A percentile compares a stretch with the other conserved stretches of the same genome.
phyloP scores from a whole-genome alignment of 2,888 invertebrate species.

The Tenthredo scrophulariae region DNA sequence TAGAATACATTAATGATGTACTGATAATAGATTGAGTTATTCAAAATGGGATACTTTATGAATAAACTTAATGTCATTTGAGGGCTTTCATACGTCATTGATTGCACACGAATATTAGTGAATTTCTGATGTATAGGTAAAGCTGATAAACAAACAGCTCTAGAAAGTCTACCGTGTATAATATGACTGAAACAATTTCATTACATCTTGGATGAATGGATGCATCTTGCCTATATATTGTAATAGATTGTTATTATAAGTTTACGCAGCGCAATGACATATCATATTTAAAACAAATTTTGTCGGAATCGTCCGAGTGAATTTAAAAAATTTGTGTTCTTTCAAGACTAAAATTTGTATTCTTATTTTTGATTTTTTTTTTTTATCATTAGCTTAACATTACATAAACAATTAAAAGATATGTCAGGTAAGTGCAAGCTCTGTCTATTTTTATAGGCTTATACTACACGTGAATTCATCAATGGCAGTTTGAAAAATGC shows the following conservation, averaged over 20 bases:
- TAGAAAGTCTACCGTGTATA: not conserved
- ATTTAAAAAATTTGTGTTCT: not conserved
- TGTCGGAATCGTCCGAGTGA: not conserved
- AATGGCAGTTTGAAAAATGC: constrained; percentile 40
- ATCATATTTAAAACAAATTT: constrained; percentile 20
- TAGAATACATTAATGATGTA: constrained; percentile 28
- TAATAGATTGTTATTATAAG: not conserved
- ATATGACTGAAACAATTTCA: not conserved
- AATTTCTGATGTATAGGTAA: not conserved
- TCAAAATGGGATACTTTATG: constrained; percentile 9
- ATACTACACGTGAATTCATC: constrained; percentile 10
- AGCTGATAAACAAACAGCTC: not conserved
- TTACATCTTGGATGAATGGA: not conserved
- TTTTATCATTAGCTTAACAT: not conserved
- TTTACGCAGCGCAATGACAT: constrained; percentile 9
- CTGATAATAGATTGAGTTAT: constrained; percentile 36
- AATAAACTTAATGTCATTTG: constrained; percentile 10
- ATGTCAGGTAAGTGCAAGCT: constrained; percentile 41
- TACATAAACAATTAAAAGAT: not conserved
- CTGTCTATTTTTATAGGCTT: constrained; percentile 44
- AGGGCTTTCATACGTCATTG: not conserved
- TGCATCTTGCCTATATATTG: constrained; percentile 38
- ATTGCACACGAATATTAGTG: not conserved
- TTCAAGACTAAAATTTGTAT: not conserved
- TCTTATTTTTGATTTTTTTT: not conserved